phyloP scores from a whole-genome alignment of 2,797 vertebrate species.

The Craterocephalus amniculus region DNA sequence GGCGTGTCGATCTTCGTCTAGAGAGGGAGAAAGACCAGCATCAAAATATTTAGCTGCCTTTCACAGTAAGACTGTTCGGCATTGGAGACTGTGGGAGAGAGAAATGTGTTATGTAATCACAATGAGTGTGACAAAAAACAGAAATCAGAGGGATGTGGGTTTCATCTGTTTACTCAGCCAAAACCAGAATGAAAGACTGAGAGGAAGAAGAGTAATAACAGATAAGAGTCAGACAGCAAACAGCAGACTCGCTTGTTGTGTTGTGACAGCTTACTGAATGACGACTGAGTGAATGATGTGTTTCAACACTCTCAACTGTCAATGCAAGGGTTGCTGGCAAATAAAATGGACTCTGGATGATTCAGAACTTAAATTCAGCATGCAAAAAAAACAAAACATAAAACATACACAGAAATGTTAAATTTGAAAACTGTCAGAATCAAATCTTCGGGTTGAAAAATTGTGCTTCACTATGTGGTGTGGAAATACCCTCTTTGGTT shows the following conservation, averaged over 20 bases:
- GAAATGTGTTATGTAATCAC: slow-evolving; percentile 10
- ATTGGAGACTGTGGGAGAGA: neutral
- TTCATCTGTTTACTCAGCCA: slow-evolving; percentile 18
- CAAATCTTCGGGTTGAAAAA: neutral
- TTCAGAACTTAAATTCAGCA: neutral
- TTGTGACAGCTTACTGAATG: slow-evolving; percentile 44
- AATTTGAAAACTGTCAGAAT: too few species aligned
- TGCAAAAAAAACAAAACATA: neutral
- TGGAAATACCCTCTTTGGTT: neutral
- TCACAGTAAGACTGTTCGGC: slow-evolving; percentile 7
- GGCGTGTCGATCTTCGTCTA: slow-evolving; percentile 88
- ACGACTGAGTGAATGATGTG: slow-evolving; percentile 29
- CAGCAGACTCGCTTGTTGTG: slow-evolving; percentile 8
- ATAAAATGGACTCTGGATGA: neutral
- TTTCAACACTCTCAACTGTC: slow-evolving; percentile 31
- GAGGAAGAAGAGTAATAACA: neutral
- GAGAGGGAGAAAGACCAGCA: slow-evolving; percentile 26
- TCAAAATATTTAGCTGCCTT: slow-evolving; percentile 2
- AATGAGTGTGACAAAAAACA: neutral
- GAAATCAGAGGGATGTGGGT: neutral
- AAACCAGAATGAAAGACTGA: slow-evolving; percentile 13
- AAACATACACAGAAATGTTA: too few species aligned
- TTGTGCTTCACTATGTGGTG: too few species aligned
- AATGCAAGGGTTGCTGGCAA: slow-evolving; percentile 9
- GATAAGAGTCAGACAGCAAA: slow-evolving; percentile 7